phyloP scores from a whole-genome alignment of 2,888 invertebrate species.

The Epistrophe eligans region DNA sequence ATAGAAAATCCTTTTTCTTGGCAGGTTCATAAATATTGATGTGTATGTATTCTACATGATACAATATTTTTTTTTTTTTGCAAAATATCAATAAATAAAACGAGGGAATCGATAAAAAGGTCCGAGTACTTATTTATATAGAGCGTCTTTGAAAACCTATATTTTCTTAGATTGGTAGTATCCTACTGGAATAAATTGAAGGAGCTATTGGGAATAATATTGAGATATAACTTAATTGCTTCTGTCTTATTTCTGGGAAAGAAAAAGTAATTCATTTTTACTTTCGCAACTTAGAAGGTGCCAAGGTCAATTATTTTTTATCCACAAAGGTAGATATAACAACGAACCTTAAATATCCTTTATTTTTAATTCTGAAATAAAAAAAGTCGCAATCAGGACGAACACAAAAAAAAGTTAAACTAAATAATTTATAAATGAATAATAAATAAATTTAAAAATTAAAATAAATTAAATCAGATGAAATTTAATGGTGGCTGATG shows the following conservation, averaged over 20 bases:
- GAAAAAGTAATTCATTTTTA: too few species aligned
- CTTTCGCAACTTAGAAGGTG: too few species aligned
- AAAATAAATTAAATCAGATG: neutral
- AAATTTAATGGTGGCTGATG: neutral
- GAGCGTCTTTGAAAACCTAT: too few species aligned
- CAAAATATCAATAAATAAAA: neutral
- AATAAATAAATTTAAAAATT: neutral
- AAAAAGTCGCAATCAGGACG: neutral
- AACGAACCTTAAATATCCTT: neutral
- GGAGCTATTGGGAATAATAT: too few species aligned
- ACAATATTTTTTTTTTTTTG: too few species aligned
- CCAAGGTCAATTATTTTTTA: too few species aligned
- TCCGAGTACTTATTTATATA: neutral
- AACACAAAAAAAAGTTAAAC: neutral
- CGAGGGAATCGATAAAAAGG: neutral
- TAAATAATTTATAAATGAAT: neutral
- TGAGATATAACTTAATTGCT: too few species aligned
- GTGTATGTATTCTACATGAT: too few species aligned
- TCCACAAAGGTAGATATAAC: neutral
- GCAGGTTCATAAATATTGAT: neutral
- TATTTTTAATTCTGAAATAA: neutral
- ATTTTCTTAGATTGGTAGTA: neutral
- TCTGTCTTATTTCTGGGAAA: too few species aligned
- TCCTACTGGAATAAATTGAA: neutral
- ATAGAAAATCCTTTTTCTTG: neutral